Evolutionary conservation across 2,113 vertebrate genomes (phyloP).

Genomic region (Pollachius pollachius): DNA sequence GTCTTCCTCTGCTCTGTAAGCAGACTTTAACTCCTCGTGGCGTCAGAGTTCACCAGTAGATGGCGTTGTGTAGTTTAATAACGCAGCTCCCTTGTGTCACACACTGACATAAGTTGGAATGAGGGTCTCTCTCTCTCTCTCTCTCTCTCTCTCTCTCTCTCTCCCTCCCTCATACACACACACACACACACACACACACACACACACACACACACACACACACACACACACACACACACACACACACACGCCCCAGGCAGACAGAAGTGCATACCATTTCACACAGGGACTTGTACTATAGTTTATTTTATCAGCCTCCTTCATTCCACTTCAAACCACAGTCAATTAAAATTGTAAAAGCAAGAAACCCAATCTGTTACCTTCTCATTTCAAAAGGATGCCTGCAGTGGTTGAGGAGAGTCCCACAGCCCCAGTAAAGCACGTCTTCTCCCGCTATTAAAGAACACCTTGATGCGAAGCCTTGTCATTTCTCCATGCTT

Average conservation of each 20-base stretch:
- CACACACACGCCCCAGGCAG: constrained; percentile 15
- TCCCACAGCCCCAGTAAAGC: too few species aligned
- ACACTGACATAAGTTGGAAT: too few species aligned
- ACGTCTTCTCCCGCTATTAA: too few species aligned
- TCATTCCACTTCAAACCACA: background rate
- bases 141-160: background rate
- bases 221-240: constrained; percentile 15
- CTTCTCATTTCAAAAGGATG: constrained; percentile 2
- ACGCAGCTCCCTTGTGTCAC: too few species aligned
- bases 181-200: constrained; percentile 12
- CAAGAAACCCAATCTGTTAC: background rate
- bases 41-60: too few species aligned
- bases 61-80: too few species aligned
- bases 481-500: too few species aligned
- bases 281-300: background rate
- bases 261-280: background rate
- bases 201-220: background rate
- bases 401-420: background rate
- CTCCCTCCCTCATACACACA: background rate
- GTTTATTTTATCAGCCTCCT: constrained; percentile 11
- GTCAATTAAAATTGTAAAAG: background rate
- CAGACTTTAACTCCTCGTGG: too few species aligned
- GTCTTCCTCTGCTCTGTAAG: background rate
- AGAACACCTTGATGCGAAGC: too few species aligned
- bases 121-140: background rate